phyloP scores from a whole-genome alignment of 2,797 vertebrate species.

The Salmo trutta region DNA sequence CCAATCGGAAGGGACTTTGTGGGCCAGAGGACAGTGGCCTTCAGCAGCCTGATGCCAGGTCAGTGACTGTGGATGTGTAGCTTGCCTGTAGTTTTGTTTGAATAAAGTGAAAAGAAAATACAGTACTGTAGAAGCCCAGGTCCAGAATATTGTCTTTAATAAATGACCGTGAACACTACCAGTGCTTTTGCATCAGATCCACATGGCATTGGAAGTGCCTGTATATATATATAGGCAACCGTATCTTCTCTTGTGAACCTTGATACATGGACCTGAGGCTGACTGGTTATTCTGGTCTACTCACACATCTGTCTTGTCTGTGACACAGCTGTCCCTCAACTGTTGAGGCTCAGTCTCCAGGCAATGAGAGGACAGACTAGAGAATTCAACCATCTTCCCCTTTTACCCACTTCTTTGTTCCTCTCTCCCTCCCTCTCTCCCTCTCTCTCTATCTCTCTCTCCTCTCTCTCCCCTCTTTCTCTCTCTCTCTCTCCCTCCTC shows the following conservation, averaged over 20 bases:
- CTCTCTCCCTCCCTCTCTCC: not conserved
- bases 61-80: constrained; percentile 32
- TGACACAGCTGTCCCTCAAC: constrained; percentile 36
- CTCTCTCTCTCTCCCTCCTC: too few relatives aligned
- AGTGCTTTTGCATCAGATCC: not conserved
- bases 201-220: not conserved
- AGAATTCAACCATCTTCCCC: not conserved
- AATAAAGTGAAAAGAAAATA: not conserved
- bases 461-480: too few relatives aligned
- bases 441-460: not conserved
- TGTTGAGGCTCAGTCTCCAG: constrained; percentile 35
- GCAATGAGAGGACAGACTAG: constrained; percentile 27
- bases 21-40: constrained; percentile 94
- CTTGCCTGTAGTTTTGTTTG: not conserved
- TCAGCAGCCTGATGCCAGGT: constrained; percentile 95
- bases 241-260: constrained; percentile 34
- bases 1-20: constrained; percentile 97
- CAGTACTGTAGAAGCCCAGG: not conserved
- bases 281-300: constrained; percentile 33
- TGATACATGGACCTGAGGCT: constrained; percentile 38
- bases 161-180: not conserved
- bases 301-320: constrained; percentile 7
- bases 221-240: constrained; percentile 22
- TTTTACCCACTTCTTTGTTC: not conserved
- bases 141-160: not conserved